Percentiles rank a stretch among this genome's conserved stretches.
Conservation (phyloP, 2,797 vertebrate species). For the Anguilla obscura region DNA sequence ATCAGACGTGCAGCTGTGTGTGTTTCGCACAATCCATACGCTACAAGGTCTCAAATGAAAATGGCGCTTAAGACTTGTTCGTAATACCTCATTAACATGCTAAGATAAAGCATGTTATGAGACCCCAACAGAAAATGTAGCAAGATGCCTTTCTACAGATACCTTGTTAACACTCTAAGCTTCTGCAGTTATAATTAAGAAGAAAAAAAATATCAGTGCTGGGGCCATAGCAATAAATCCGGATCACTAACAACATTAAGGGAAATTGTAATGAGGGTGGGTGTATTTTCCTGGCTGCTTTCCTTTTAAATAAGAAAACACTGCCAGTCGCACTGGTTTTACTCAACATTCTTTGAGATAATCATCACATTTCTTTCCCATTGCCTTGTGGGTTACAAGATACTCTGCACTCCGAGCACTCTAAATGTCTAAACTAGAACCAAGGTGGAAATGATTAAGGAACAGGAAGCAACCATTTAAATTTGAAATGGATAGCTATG, state of each 20-base stretch:
- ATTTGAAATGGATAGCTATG: conserved; percentile 65
- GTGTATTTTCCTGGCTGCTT: conserved; percentile 24
- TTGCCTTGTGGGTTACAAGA: conserved; percentile 29
- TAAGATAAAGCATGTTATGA: not conserved
- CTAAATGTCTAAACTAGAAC: conserved; percentile 39
- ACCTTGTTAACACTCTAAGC: not conserved
- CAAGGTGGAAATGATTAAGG: conserved; percentile 63
- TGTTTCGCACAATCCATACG: not conserved
- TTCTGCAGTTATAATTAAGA: not conserved
- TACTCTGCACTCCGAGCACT: conserved; percentile 39
- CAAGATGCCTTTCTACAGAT: not conserved
- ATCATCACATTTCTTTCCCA: conserved; percentile 17
- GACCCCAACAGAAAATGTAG: conserved; percentile 9
- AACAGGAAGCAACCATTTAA: conserved; percentile 62
- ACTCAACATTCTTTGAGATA: conserved; percentile 17
- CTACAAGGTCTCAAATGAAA: not conserved
- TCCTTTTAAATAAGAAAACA: not conserved
- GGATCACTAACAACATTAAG: not conserved
- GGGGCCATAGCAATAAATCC: not conserved
- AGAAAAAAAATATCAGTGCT: not conserved
- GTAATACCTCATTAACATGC: not conserved
- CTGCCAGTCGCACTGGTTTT: conserved; percentile 11
- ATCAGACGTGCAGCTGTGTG: not conserved
- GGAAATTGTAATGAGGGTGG: conserved; percentile 20
- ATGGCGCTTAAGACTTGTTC: not conserved